Conservation (phyloP, 2,888 invertebrate genomes). For the Lithosia quadra region DNA sequence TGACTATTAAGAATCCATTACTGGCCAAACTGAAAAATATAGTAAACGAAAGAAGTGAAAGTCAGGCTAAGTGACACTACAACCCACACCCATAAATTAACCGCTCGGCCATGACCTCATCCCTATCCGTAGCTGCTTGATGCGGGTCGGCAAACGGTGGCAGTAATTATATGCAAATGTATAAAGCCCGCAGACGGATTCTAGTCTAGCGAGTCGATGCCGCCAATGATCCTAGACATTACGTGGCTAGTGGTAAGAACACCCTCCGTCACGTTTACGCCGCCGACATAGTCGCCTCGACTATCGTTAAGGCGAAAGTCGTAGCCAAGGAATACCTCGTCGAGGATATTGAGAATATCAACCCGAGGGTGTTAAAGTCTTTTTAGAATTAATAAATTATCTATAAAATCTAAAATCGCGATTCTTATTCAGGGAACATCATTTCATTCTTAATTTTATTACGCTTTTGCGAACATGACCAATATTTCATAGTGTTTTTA, state of each 20-base stretch:
- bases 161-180: slow-evolving; percentile 2
- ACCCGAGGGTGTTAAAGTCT: too few species aligned
- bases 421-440: too few species aligned
- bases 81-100: neutral
- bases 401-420: too few species aligned
- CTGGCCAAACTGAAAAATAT: neutral
- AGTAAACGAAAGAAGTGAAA: neutral
- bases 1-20: neutral
- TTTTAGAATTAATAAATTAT: too few species aligned
- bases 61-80: neutral
- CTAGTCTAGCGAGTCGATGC: neutral
- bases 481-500: slow-evolving; percentile 19
- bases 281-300: neutral
- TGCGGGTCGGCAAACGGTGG: neutral
- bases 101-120: neutral
- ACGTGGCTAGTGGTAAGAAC: neutral
- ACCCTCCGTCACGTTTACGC: neutral
- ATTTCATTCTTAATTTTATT: too few species aligned
- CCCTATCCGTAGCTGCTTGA: neutral
- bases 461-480: neutral
- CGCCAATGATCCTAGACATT: neutral
- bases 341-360: too few species aligned
- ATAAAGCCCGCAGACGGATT: neutral
- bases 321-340: neutral
- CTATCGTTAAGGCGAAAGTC: neutral